Evolutionary conservation across 2,113 vertebrate genomes (phyloP), one percentile per base, ranked within the genome.

Genomic region (Microcebus lehilahytsara): DNA sequence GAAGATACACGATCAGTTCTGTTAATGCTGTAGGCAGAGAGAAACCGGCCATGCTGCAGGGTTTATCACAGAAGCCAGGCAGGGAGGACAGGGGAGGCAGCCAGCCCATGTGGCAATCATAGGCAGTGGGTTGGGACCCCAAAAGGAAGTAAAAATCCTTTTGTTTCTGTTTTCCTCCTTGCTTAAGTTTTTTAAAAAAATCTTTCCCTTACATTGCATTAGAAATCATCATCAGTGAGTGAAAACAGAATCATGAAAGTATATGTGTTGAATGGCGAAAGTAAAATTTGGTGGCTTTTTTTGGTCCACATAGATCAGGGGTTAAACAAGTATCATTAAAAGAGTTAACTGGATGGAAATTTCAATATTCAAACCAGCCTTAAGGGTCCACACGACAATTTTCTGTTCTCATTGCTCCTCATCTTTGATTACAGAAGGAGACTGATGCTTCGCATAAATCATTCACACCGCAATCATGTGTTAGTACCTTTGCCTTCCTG

Each of bases 401-500:
- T 97, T 95, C 96, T 96, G 94, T 72, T 94, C 95, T 69, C 91
- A 69, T 1, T 1, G 46, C 53, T 96, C 66, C 42, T 56, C 4
- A 1, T 13, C 30, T 87, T 81, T 95, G 95, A 85, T 97, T 81
- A 66, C n/a, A 77, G 64, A 86, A 86, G 81, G 89, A 85, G 53
- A 96, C 17, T 80, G 89, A 34, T 13, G 37, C 27, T n/a, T n/a
- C 67, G 7, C 81, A 87, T 94, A 88, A 96, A 85, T 93, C 96
- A 97, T 96, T 96, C 91, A 97, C 67, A 97, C n/a, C 2, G 27
- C 67, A 98, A 98, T 91, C 98, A 98, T 94, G 96, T 97, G 88
- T 93, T 98, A 97, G 98, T 98, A 99, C 99, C 98, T 99, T 99
- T 99, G 99, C 99, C 99, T 99, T 99, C 98, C 98, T 98, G 98